Percentiles rank a stretch among this genome's conserved stretches.
Conservation (phyloP, 2,113 vertebrate genomes). For the Carassius gibelio region DNA sequence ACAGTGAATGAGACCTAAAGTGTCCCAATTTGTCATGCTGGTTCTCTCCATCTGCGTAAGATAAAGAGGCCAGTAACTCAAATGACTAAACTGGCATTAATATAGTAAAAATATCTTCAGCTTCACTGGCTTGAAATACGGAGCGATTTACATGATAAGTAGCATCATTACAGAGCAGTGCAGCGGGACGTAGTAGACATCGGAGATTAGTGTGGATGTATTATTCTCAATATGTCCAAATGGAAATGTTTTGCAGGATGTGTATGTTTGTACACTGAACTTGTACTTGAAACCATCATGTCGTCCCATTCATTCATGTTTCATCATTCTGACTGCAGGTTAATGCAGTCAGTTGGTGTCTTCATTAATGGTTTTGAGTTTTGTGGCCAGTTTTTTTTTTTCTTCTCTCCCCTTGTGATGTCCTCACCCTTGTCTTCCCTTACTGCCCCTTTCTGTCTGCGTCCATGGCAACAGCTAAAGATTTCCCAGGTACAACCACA, state of each 20-base stretch:
- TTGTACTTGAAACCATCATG: conserved; percentile 38
- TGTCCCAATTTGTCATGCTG: not conserved
- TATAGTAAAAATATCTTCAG: not conserved
- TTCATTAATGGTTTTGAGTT: conserved; percentile 53
- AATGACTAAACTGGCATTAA: conserved; percentile 21
- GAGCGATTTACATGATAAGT: conserved; percentile 13
- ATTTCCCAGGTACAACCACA: conserved; percentile 77
- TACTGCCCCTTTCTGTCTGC: conserved; percentile 74
- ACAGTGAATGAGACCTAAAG: not conserved
- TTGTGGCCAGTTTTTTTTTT: conserved; percentile 68
- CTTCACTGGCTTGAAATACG: conserved; percentile 12
- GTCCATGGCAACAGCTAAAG: conserved; percentile 81
- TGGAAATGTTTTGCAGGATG: not conserved
- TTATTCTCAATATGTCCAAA: not conserved
- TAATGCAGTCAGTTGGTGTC: conserved; percentile 47
- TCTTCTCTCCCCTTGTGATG: conserved; percentile 53
- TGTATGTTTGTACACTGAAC: conserved; percentile 1
- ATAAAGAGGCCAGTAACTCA: conserved; percentile 21
- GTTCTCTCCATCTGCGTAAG: not conserved
- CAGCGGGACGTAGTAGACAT: not conserved
- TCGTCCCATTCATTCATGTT: conserved; percentile 13
- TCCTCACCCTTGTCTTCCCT: conserved; percentile 73
- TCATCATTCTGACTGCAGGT: conserved; percentile 50
- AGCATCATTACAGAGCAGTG: conserved; percentile 16
- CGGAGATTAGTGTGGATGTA: not conserved